Conservation (phyloP, 1,140 invertebrate species). For the Bombus breviceps region DNA sequence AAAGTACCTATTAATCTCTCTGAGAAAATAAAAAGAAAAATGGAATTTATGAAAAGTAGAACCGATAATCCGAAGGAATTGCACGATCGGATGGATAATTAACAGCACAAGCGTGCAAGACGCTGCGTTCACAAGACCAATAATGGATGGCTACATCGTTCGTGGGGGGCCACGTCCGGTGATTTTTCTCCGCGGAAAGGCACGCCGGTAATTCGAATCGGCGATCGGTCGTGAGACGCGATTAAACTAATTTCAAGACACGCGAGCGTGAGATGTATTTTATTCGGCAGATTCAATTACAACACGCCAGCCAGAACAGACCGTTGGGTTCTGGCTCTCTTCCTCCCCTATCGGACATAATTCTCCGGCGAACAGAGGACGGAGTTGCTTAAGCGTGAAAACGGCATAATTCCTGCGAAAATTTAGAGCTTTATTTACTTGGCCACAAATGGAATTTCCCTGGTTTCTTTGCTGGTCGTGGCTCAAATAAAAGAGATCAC, state of each 20-base stretch:
- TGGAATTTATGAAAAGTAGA: too few species aligned
- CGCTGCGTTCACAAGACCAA: too few species aligned
- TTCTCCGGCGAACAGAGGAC: slow-evolving; percentile 12
- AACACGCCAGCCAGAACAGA: slow-evolving; percentile 5
- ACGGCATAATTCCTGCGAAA: slow-evolving; percentile 58
- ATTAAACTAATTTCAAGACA: slow-evolving; percentile 56
- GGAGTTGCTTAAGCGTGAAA: slow-evolving; percentile 47
- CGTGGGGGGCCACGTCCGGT: too few species aligned
- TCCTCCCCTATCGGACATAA: neutral
- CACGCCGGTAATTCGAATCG: slow-evolving; percentile 38
- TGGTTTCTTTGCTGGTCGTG: slow-evolving; percentile 15
- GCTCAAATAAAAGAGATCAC: slow-evolving; percentile 65
- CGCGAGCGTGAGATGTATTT: slow-evolving; percentile 36
- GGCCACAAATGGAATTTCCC: slow-evolving; percentile 64
- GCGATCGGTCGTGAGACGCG: slow-evolving; percentile 33
- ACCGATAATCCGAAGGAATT: too few species aligned
- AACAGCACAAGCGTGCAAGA: too few species aligned
- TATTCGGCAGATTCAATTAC: slow-evolving; percentile 58
- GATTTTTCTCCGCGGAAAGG: neutral
- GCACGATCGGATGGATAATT: too few species aligned
- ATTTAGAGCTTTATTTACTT: slow-evolving; percentile 64
- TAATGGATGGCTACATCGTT: too few species aligned
- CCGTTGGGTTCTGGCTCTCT: neutral
- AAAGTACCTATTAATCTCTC: too few species aligned
- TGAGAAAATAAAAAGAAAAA: too few species aligned